phyloP scores from a whole-genome alignment of 2,797 vertebrate species.

The Chromobotia macracanthus region DNA sequence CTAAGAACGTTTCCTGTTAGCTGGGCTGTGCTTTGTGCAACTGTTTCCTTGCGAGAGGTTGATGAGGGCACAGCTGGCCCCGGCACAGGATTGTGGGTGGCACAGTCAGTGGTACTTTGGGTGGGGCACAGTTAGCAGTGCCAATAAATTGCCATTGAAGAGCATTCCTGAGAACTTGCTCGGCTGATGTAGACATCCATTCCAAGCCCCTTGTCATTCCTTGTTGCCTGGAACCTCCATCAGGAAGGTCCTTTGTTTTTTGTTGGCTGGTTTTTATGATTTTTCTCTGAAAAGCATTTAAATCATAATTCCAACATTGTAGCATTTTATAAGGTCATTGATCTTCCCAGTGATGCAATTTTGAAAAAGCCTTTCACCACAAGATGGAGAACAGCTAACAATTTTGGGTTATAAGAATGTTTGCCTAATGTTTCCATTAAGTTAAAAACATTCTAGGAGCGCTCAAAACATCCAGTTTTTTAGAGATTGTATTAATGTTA shows the following conservation, averaged over 20 bases:
- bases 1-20: no score
- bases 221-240: neutral
- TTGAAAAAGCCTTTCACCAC: neutral
- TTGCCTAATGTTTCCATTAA: no score
- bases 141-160: conserved; percentile 13
- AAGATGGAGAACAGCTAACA: conserved; percentile 1
- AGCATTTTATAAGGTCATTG: neutral
- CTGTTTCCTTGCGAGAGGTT: conserved; percentile 9
- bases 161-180: conserved; percentile 26
- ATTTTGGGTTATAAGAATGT: neutral
- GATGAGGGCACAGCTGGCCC: conserved; percentile 36
- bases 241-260: conserved; percentile 5
- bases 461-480: no score
- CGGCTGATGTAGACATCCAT: conserved; percentile 1
- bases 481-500: no score
- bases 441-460: no score
- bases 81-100: conserved; percentile 20
- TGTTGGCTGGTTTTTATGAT: neutral
- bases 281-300: neutral
- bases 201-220: neutral
- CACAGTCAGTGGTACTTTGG: conserved; percentile 40
- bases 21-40: neutral
- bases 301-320: neutral
- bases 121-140: conserved; percentile 22
- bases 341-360: conserved; percentile 17